These are phyloP conservation scores for Onchidella celtica DNA, from an alignment of 2,888 invertebrate species.

Conservation along the genomic window DNA sequence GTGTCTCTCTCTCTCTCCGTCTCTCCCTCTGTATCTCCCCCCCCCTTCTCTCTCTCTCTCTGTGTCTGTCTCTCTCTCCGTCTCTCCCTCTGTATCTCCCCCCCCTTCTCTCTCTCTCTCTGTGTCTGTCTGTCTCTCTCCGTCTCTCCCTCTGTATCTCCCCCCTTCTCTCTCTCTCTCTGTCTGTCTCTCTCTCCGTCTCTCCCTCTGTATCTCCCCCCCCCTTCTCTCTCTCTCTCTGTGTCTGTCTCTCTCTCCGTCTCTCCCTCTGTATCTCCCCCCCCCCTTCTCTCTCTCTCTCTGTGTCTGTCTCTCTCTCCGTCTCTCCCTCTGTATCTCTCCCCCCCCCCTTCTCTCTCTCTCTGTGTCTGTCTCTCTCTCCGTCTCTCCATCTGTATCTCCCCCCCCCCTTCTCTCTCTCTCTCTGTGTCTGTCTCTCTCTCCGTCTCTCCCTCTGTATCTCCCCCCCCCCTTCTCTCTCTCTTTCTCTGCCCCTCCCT, in stretches of 20 bases:
- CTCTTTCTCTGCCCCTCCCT: too few relatives aligned
- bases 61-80: background rate
- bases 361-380: background rate
- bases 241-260: constrained; percentile 29
- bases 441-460: constrained; percentile 19
- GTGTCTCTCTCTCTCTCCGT: constrained; percentile 14
- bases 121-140: constrained; percentile 21
- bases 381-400: background rate
- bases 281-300: background rate
- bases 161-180: background rate
- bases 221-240: constrained; percentile 26
- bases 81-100: constrained; percentile 12
- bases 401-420: background rate
- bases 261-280: constrained; percentile 17
- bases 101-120: constrained; percentile 25
- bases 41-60: constrained; percentile 5
- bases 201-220: constrained; percentile 14
- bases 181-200: constrained; percentile 22
- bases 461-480: too few relatives aligned
- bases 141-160: too few relatives aligned
- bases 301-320: background rate
- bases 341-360: background rate
- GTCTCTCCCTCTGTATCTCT: background rate
- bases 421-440: background rate
- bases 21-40: background rate